Base-by-base conservation (phyloP, 2,113 vertebrate species). In the Grammomys surdaster region DNA sequence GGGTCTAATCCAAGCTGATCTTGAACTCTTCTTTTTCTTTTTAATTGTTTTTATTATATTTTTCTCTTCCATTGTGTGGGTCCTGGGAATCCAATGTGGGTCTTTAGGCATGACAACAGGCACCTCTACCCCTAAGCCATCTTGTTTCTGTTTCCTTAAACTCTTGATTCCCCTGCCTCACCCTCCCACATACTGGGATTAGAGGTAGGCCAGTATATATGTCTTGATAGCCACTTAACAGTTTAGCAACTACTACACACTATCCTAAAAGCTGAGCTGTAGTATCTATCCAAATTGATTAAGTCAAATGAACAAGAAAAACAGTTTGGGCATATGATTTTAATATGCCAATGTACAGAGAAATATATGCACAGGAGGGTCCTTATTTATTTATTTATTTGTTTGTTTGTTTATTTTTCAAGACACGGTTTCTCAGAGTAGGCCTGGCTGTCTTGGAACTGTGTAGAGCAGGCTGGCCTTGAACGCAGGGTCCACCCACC, bases 251-350 rank as follows among this genome's bases (percentile, higher is more conserved):
- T 67, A 22, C 65, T 36, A 26, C n/a, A 11, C 20, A 67, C 10
- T 91, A n/a, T 77, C 31, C 85, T 14, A 10, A 76, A 65, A 28
- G 51, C 86, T 87, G 43, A 70, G 58, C 11, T 48, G 69, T 20
- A 82, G 26, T 93, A 82, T 92, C 65, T 87, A 24, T 14, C 43
- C 58, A 28, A 48, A 54, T 13, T 82, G 36, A 60, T 81, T 77
- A 46, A 90, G 60, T 72, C 33, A 69, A 40, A 6, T 63, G 43
- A 82, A 75, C 12, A 5, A 0, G 28, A 86, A 5, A 65, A 46
- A 60, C 46, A 84, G 88, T 76, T 76, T 90, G 43, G 85, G 31
- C 85, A 54, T 69, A 48, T 63, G 92, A 40, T 67, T 95, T 84
- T 85, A 91, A 24, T 89, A 58, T 92, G 20, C 14, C 75, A 17